phyloP scores from a whole-genome alignment of 2,797 vertebrate species.

The Hydrophis major region DNA sequence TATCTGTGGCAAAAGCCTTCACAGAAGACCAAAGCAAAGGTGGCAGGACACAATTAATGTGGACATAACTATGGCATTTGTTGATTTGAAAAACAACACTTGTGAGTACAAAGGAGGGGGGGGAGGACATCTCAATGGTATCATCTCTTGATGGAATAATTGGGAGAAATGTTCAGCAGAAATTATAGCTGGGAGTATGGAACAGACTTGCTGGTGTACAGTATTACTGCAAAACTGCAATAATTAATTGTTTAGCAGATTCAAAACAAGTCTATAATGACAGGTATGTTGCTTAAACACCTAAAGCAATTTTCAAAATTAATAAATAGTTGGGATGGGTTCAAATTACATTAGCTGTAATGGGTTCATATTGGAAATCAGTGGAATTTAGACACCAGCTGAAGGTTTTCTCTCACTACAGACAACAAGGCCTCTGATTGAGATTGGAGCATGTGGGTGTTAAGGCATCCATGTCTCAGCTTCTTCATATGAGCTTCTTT shows the following conservation, averaged over 20 bases:
- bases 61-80: neutral
- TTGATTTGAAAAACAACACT: no score
- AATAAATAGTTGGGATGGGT: neutral
- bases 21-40: neutral
- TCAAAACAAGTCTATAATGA: neutral
- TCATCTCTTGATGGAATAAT: neutral
- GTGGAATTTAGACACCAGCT: neutral
- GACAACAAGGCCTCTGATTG: neutral
- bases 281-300: neutral
- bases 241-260: neutral
- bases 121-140: neutral
- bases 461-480: neutral
- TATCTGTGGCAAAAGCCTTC: neutral
- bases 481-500: neutral
- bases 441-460: neutral
- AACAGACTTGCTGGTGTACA: neutral
- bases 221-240: neutral
- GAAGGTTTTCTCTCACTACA: neutral
- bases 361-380: neutral
- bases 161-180: neutral
- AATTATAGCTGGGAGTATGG: neutral
- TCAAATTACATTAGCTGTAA: neutral
- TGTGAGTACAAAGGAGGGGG: no score
- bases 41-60: neutral
- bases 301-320: slow-evolving; percentile 1